A percentile compares a stretch with the other conserved stretches of the same genome.
Evolutionary conservation across 1,140 invertebrate genomes (phyloP).

Genomic region (Metaphire vulgaris): DNA sequence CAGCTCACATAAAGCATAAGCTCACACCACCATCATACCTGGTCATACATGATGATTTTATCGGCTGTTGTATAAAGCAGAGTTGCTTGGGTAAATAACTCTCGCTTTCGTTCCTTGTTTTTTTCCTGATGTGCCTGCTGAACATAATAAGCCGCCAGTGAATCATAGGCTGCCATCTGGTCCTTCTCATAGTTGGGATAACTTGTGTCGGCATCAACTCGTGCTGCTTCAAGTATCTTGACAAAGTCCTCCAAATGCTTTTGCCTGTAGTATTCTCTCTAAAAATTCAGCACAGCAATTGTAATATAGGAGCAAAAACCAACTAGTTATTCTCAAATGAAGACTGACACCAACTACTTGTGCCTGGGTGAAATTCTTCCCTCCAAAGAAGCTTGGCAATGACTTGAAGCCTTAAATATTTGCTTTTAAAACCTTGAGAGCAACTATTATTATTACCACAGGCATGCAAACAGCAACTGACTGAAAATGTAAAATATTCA

Average conservation of each 20-base stretch:
- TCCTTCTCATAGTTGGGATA: conserved; percentile 91
- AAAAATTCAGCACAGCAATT: conserved; percentile 34
- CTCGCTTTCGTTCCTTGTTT: conserved; percentile 87
- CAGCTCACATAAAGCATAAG: no score
- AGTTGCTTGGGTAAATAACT: conserved; percentile 93
- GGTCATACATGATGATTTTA: conserved; percentile 99
- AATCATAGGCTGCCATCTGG: conserved; percentile 91
- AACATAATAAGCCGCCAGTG: conserved; percentile 95
- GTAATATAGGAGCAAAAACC: conserved; percentile 1
- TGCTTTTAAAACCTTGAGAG: neutral
- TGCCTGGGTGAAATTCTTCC: no score
- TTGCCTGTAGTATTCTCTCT: conserved; percentile 95
- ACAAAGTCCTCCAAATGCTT: conserved; percentile 86
- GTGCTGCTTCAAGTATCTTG: conserved; percentile 80
- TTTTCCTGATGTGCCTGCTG: conserved; percentile 89
- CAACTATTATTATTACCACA: neutral
- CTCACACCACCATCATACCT: no score
- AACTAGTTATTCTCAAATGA: no score
- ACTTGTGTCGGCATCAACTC: conserved; percentile 75
- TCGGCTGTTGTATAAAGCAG: conserved; percentile 94
- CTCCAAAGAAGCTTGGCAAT: no score
- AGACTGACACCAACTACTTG: no score
- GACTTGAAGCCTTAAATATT: neutral
- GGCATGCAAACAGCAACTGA: no score
- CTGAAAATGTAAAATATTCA: no score